Conservation (phyloP, 2,888 invertebrate species). For the Cheilosia grossa region DNA sequence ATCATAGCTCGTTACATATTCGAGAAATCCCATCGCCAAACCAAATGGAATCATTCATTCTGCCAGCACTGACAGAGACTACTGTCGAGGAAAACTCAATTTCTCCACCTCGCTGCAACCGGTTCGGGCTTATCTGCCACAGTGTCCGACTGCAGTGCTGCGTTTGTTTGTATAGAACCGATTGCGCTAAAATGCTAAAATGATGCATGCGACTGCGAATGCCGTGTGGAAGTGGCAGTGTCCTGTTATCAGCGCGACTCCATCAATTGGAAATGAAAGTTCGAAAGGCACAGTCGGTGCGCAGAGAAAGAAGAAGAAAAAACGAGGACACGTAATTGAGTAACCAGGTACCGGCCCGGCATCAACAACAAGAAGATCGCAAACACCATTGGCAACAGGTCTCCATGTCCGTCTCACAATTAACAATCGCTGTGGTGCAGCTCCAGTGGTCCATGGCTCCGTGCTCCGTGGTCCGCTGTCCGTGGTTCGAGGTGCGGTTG, state of each 20-base stretch:
- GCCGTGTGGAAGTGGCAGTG: constrained; percentile 10
- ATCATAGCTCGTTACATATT: constrained; percentile 57
- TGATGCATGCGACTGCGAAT: constrained; percentile 29
- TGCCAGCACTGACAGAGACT: not conserved
- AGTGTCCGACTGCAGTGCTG: constrained; percentile 28
- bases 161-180: constrained; percentile 16
- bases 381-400: not conserved
- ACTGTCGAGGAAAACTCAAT: constrained; percentile 39
- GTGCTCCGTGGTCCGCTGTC: constrained; percentile 30
- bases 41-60: constrained; percentile 52
- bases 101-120: constrained; percentile 36
- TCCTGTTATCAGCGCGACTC: constrained; percentile 53
- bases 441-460: constrained; percentile 32
- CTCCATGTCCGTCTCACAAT: too few species aligned
- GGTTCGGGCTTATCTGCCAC: constrained; percentile 8
- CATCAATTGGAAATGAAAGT: constrained; percentile 69
- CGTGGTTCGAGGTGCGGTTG: constrained; percentile 30
- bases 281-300: constrained; percentile 31
- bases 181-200: constrained; percentile 24
- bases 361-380: constrained; percentile 14
- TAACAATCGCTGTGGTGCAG: not conserved
- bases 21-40: constrained; percentile 20
- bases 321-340: constrained; percentile 63
- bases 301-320: not conserved
- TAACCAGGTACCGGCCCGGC: not conserved